A percentile compares a stretch with the other conserved stretches of the same genome.
Evolutionary conservation across 2,797 vertebrate genomes (phyloP).

Genomic region (Triplophysa bombifrons): DNA sequence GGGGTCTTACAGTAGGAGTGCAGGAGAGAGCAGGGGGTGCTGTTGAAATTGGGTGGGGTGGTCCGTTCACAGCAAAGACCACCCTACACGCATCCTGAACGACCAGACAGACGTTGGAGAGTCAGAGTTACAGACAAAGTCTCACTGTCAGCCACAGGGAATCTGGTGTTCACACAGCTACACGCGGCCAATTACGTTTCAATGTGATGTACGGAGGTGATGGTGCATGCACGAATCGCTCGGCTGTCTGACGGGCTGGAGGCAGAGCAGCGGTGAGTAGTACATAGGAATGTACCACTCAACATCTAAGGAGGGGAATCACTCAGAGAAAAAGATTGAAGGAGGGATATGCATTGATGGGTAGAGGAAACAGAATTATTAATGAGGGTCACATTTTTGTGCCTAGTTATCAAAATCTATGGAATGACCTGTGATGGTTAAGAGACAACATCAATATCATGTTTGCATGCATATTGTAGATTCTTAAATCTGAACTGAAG

Average conservation of each 20-base stretch:
- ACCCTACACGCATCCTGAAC: conserved; percentile 74
- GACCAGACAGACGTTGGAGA: conserved; percentile 56
- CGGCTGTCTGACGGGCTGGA: conserved; percentile 69
- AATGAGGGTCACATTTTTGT: background rate
- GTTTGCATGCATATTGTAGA: background rate
- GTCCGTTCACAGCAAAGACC: conserved; percentile 73
- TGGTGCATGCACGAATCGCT: conserved; percentile 29
- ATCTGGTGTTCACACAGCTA: conserved; percentile 42
- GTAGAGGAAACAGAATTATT: background rate
- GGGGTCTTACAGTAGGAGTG: conserved; percentile 56
- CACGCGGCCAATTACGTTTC: conserved; percentile 34
- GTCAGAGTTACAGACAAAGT: conserved; percentile 56
- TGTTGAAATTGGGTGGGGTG: conserved; percentile 56
- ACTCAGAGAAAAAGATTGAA: conserved; percentile 48
- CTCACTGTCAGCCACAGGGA: conserved; percentile 59
- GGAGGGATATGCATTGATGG: conserved; percentile 23
- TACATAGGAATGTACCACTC: conserved; percentile 82
- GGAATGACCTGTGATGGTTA: background rate
- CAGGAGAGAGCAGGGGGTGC: conserved; percentile 56
- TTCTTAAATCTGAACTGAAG: background rate
- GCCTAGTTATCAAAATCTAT: conserved; percentile 1
- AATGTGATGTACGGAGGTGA: conserved; percentile 9
- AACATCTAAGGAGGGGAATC: conserved; percentile 68
- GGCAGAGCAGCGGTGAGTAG: conserved; percentile 72
- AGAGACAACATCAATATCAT: background rate